Conservation (phyloP, 2,888 invertebrate species). For the Acrobeloides nanus region DNA sequence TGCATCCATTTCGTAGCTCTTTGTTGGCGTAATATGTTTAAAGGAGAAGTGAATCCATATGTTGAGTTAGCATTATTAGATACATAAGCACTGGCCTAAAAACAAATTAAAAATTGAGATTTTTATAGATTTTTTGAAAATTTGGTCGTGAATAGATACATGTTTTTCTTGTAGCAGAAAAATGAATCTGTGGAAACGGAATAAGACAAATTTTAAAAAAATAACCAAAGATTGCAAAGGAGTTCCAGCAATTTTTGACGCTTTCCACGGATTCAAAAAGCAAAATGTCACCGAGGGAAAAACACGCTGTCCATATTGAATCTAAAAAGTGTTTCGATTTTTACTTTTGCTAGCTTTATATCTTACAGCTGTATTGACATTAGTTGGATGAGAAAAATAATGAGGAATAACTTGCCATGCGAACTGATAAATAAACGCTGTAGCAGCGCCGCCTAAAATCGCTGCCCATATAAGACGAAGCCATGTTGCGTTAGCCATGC, state of each 20-base stretch:
- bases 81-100: constrained; percentile 32
- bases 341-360: no score
- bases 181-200: neutral
- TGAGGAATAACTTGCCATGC: no score
- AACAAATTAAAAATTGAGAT: neutral
- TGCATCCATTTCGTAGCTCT: constrained; percentile 28
- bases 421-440: no score
- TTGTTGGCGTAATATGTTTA: constrained; percentile 24
- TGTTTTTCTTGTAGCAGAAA: no score
- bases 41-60: constrained; percentile 29
- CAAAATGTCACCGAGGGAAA: constrained; percentile 52
- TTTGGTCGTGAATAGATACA: no score
- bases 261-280: constrained; percentile 48
- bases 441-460: no score
- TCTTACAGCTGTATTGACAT: no score
- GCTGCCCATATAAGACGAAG: no score
- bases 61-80: constrained; percentile 16
- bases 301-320: no score
- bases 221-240: constrained; percentile 26
- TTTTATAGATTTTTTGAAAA: no score
- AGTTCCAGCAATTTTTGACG: constrained; percentile 7
- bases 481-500: neutral
- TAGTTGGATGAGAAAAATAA: no score
- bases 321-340: no score
- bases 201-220: constrained; percentile 4